Conservation (phyloP, 2,797 vertebrate genomes). For the Urocyon cinereoargenteus region DNA sequence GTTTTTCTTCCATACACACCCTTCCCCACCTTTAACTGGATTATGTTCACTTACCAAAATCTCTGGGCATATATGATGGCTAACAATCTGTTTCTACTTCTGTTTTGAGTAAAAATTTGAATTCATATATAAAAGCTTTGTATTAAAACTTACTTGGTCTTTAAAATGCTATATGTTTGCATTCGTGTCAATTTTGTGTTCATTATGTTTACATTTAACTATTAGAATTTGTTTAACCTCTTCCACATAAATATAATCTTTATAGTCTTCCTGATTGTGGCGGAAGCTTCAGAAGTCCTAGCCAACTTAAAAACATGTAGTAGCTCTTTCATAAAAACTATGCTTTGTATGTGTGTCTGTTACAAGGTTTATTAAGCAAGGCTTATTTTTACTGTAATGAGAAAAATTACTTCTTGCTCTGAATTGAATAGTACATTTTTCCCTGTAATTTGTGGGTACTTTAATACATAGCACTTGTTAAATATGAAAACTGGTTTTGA, state of each 20-base stretch:
- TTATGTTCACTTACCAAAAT: not conserved
- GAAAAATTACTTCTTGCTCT: constrained; percentile 21
- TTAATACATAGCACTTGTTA: constrained; percentile 32
- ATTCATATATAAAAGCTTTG: not conserved
- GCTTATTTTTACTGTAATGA: not conserved
- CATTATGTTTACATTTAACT: not conserved
- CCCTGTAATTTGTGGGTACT: not conserved
- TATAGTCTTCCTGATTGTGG: not conserved
- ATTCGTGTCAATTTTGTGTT: not conserved
- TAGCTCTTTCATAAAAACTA: not conserved
- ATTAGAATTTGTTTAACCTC: constrained; percentile 27
- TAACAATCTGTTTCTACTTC: not conserved
- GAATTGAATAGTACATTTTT: not conserved
- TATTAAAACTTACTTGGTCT: not conserved
- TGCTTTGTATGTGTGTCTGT: not conserved
- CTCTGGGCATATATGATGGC: not conserved
- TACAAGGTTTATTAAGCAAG: not conserved
- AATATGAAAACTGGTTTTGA: constrained; percentile 19
- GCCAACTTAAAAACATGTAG: constrained; percentile 43
- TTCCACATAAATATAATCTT: not conserved
- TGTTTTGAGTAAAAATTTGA: constrained; percentile 41
- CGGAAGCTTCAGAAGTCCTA: not conserved
- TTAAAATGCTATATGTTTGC: not conserved
- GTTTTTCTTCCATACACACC: not conserved
- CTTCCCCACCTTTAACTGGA: not conserved